Evolutionary conservation across 2,797 vertebrate genomes (phyloP), one percentile per base, ranked within the genome.

Genomic region (Sebastes melanostomus): DNA sequence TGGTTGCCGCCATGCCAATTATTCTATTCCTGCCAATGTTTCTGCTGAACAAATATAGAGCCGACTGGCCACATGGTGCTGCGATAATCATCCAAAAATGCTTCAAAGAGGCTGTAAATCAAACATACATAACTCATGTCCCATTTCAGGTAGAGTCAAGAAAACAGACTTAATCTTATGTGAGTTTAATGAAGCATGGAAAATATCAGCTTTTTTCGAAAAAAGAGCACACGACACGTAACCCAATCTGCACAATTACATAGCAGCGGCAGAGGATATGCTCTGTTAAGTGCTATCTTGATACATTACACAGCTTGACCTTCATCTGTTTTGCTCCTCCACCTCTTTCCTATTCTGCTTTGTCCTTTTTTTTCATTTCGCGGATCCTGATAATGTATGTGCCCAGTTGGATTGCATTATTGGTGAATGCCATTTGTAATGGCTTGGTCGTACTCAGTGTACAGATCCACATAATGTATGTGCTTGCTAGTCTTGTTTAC

Each of bases 341-440:
- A 14, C 32, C 20, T 52, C 65, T 66, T 70, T 69, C 29, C 65
- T 75, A 25, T 8, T 63, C 20, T 36, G 27, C 59, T 73, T 71
- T 68, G 78, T 70, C 56, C 42, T 16, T 16, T 46, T 42, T 56
- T 56, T 72, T 30, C 65, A n/a, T 56, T 38, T 46, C 30, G 30
- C 81, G 75, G 66, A 89, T 88, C 85, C 84, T 20, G 63, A 67
- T 86, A 88, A 89, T 87, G 82, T 70, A 90, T 86, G 81, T 71
- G 25, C 27, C 46, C 63, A 46, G 60, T 52, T 82, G 84, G 22
- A 82, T 20, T 80, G 77, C 59, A 78, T 91, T 87, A 90, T 69
- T 68, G 82, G 27, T 66, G 77, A 66, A 77, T 70, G 80, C 27
- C 71, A 68, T 85, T 75, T 77, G 70, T 72, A 86, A 86, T 72